Conservation (phyloP, 2,113 vertebrate species). For the Tiliqua scincoides region DNA sequence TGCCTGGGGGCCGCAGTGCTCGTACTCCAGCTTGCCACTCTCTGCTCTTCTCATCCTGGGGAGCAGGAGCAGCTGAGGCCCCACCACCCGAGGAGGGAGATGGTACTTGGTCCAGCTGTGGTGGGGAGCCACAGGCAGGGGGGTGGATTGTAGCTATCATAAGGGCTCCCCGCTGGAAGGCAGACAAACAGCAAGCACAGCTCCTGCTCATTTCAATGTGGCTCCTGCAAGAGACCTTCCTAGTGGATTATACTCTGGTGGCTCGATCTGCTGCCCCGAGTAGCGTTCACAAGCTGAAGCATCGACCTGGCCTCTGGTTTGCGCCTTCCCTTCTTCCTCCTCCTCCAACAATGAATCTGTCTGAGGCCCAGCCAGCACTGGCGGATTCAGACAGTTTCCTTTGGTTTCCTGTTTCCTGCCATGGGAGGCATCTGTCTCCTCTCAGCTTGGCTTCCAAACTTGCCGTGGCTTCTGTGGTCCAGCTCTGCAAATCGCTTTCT, state of each 20-base stretch:
- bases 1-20: too few species aligned
- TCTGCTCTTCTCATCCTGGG: too few species aligned
- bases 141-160: too few species aligned
- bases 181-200: background rate
- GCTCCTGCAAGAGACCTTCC: background rate
- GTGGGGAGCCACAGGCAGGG: too few species aligned
- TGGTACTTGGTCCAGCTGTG: too few species aligned
- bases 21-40: too few species aligned
- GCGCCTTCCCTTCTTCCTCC: too few species aligned
- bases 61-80: too few species aligned
- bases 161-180: background rate
- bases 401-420: rapidly evolving
- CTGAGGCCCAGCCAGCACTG: background rate
- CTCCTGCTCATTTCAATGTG: background rate
- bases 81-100: too few species aligned
- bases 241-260: background rate
- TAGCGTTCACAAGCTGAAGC: too few species aligned
- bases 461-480: background rate
- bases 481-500: conserved; percentile 27
- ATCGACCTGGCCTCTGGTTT: too few species aligned
- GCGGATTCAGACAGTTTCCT: too few species aligned
- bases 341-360: background rate
- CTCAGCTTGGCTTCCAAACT: background rate
- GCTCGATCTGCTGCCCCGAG: background rate
- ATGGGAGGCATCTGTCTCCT: rapidly evolving